Base-by-base conservation (phyloP, 1,140 invertebrate species). In the Penaeus indicus region DNA sequence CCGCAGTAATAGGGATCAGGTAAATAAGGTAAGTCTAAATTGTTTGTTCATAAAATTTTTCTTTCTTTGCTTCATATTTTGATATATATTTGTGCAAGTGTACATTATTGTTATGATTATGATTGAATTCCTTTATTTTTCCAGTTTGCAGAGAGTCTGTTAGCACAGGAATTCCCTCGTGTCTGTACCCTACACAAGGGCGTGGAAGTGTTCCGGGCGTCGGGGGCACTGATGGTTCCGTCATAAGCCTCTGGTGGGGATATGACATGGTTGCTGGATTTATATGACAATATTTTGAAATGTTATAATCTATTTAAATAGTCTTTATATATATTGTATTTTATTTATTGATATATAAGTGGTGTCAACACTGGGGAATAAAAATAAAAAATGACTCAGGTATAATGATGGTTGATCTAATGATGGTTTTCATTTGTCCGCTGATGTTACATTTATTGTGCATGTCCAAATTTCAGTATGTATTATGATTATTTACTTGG, bases 1-100 rank as follows among this genome's bases (percentile, higher is more conserved):
- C 0, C 62, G 69, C 22, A 95, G 94, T n/a, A 94, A 95, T 81
- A 95, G 96, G 92, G 95, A 96, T 91, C 95, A 96, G 91, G 95
- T 96, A 80, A 94, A 95, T 85, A 93, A 96, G 94, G 96, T 97
- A 93, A 94, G 93, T 4, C 38, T 7, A 42, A 42, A 72, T n/a
- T 25, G 22, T 25, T 27, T 3, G 22, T 11, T n/a, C 18, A 8
- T 21, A n/a, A 72, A 72, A n/a, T 21, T 27, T 72, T 18, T 32
- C 42, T 75, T 75, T 75, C 32, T 32, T 38, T 19, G 72, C 42
- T 8, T 10, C 72, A 16, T 8, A 13, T 11, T n/a, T 75, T 19
- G 42, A 75, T 1, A 11, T 4, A 42, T 42, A 54, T 22, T 84
- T 42, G 32, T 10, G 19, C 27, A 72, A 84, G 54, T 67, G 8